Base-by-base conservation (phyloP, 2,888 invertebrate genomes). In the Ariolimax columbianus region DNA sequence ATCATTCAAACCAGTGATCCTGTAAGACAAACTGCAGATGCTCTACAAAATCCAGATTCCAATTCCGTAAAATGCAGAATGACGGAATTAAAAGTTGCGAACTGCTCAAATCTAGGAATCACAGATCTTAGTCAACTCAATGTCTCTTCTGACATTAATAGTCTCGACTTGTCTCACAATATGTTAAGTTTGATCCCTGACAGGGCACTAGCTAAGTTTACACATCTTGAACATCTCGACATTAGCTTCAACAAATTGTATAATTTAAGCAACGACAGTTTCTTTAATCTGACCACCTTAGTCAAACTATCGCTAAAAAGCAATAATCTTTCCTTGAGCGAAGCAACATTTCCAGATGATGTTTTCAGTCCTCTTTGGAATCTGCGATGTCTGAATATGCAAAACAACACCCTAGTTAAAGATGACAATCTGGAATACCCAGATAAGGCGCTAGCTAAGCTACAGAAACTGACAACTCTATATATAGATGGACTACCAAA, bases 401-500 rank as follows among this genome's bases (percentile, higher is more conserved):
- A 78, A 30, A 84, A 85, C 33, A 84, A 80, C 36, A 81, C 75
- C 26, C 19, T 9, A 30, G 23, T 33, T 4, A 47, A 51, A 2
- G 38, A 33, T 9, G 2, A 40, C 6, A 30, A 33, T 0, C 63
- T 82, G 75, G 59, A 66, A 40, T 87, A 87, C 55, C 87, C 87
- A 2, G 82, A 79, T 19, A 33, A 47, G n/a, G 82, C 83, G 4
- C 55, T 87, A 17, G 81, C 87, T 14, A 33, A 55, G 0, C 77
- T 87, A 14, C 3, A 26, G n/a, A 73, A 11, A 14, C 68, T 87
- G 23, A 47, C 38, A 14, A 30, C 33, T 17, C 75, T 87, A 51
- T 38, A 33, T 19, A 43, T 87, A 30, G 87, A 87, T 40, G 87
- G 87, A 1, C 38, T 81, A 23, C 47, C 70, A 0, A 72, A 81